Base-by-base conservation (phyloP, 2,113 vertebrate genomes). In the Dipodomys spectabilis region DNA sequence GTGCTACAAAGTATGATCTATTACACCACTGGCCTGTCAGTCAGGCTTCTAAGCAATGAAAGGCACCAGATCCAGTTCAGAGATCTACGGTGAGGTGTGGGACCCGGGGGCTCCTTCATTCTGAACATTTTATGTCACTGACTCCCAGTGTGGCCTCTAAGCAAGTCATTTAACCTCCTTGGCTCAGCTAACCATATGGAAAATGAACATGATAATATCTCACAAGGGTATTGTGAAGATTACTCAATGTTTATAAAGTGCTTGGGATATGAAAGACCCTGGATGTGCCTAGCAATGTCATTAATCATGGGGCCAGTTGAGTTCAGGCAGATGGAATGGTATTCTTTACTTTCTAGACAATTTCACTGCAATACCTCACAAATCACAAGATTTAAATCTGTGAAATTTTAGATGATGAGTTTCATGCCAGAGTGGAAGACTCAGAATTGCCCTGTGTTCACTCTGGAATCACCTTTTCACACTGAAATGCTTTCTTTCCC, bases 191-290 rank as follows among this genome's bases (percentile, higher is more conserved):
- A 94, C 96, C 93, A 96, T 92, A 96, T 92, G 94, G 97, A 97
- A 97, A 97, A 96, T 95, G 96, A 97, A 95, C 93, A 94, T 92
- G 90, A 94, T 96, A 88, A 96, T 96, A 94, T 97, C 95, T 95
- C 96, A 94, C 93, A 92, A 80, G 95, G 92, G 85, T 65, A 96
- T 62, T 82, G 82, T 90, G 82, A 83, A 57, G 88, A 96, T 96
- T 91, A 88, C 74, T 95, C 89, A 94, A 73, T 94, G 97, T 96
- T 96, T 94, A 92, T 95, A 94, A 97, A 96, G 88, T 95, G 83
- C 92, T 96, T 73, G 71, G 78, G 39, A 94, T 92, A 93, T 86
- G 79, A 90, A 95, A 93, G 87, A 20, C 74, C 32, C 3, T 93
- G 79, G 71, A 95, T 92, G 27, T 88, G 68, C 53, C 86, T 85